Base-by-base conservation (phyloP, 1,140 invertebrate species). In the Paracyclopina nana region DNA sequence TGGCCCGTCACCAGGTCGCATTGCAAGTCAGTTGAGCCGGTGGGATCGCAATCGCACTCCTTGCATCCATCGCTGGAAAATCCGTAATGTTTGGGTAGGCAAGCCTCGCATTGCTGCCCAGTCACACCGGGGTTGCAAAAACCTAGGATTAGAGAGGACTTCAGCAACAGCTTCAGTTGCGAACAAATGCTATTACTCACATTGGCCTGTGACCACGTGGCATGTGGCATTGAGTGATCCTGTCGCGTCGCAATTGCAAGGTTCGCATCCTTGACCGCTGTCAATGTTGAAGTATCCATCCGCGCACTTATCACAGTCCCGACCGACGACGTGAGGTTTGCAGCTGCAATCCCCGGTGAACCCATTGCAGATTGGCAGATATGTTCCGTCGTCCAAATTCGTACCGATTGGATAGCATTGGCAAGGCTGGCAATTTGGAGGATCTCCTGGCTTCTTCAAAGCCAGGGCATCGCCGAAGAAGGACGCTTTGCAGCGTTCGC, bases 401-500 rank as follows among this genome's bases (percentile, higher is more conserved):
- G 85, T 91, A 8, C 88, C 90, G 1, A 72, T 69, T 1, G 71
- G 68, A 58, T 82, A 78, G 63, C 90, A 94, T 58, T 79, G 73
- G 61, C 88, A 94, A 12, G 75, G 72, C 63, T 84, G 78, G 60
- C 90, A 95, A 52, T 43, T 52, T 4, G 31, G 41, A 4, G 50
- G 50, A 56, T 92, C 80, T 42, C 88, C 87, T 8, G 31, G 38
- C 63, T 88, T 90, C 1, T 75, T 78, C 40, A 79, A 67, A 14
- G 80, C 78, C n/a, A 91, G 62, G 0, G 86, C 82, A 62, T 90
- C 82, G 25, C 86, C 86, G 60, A 78, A 90, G 64, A 76, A 88
- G 46, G 82, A 79, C 2, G 50, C 42, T 26, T 52, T 52, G 20
- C 92, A 98, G 59, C 79, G 76, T 55, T 96, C 88, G 63, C 92